Base-by-base conservation (phyloP, 2,113 vertebrate genomes). In the Microcebus murinus region DNA sequence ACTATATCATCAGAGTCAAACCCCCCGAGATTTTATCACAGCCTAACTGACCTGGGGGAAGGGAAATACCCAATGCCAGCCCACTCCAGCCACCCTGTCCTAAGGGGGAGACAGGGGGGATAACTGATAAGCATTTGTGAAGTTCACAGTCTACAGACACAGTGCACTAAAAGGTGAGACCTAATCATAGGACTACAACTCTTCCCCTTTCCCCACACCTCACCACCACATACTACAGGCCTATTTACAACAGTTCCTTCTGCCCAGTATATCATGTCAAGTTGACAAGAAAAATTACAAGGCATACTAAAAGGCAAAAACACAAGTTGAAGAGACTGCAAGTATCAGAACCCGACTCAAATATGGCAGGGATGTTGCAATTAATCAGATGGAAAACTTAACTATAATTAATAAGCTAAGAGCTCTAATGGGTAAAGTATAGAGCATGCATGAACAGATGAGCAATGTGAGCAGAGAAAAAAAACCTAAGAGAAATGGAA, bases 51-150 rank as follows among this genome's bases (percentile, higher is more conserved):
- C 36, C 36, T 15, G 21, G 36, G 23, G 36, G 12, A 27, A 42
- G 36, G 36, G 67, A 70, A 21, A 70, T 39, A 39, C 36, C 36
- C 68, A 71, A 71, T 12, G 21, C 68, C 68, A 71, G 36, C 36
- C n/a, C 11, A 39, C 20, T 71, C 36, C 39, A 71, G 36, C 68
- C 68, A 71, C 39, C 68, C 36, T 25, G 68, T 68, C 34, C 67
- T 17, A 36, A 1, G 8, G 4, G 1, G 34, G n/a, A 45, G 36
- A 9, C 2, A 5, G 10, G 9, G 68, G 36, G 36, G 4, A 39
- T 39, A 42, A 77, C 48, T 6, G 48, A 77, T 27, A 77, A 52
- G 15, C 27, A 50, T 25, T 50, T 34, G 74, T 18, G 74, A 77
- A 31, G 15, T 77, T 52, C 29, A 27, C 73, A 20, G 31, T 50